Base-by-base conservation (phyloP, 2,888 invertebrate species). In the Coecobrya sp. region DNA sequence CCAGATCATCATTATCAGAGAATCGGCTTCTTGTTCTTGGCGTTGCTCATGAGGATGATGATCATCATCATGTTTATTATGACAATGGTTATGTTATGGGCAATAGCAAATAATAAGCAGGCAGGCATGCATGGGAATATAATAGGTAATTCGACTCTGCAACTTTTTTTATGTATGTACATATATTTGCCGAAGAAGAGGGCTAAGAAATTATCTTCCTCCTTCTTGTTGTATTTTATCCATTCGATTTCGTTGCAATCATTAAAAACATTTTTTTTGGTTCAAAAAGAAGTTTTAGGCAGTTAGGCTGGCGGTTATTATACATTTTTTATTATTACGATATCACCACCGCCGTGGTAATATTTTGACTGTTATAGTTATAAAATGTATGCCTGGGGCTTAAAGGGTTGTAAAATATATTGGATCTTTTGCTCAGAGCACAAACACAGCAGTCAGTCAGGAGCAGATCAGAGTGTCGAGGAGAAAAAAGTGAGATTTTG, bases 401-500 rank as follows among this genome's bases (percentile, higher is more conserved):
- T 11, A 49, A n/a, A 59, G 8, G 13, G 27, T 4, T 27, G 11
- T 19, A 27, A 27, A 65, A 65, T n/a, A 36, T 36, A 3, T 70
- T 70, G 25, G 7, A 65, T 65, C 0, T 13, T 65, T 27, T 27
- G 25, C 22, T 25, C 11, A 11, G 3, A 76, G 73, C 45, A 62
- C 2, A 8, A n/a, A 59, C 59, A 19, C 36, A 19, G 22, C 59
- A 49, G 49, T 49, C 49, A 49, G 1, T 73, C 19, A 36, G 19
- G 45, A 27, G 22, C 11, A 42, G 16, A 36, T 22, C 19, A 11
- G 22, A 76, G 62, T 88, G 79, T 81, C 42, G 89, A 70, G 89
- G 68, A 89, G 82, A 52, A 89, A 88, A n/a, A 89, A 89, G 89
- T 89, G 89, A 89, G 89, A 89, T 82, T 89, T 89, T 89, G 89